Percentiles rank a stretch among this genome's conserved stretches.
phyloP scores from a whole-genome alignment of 2,888 invertebrate genomes.

The Campaea margaritaria region DNA sequence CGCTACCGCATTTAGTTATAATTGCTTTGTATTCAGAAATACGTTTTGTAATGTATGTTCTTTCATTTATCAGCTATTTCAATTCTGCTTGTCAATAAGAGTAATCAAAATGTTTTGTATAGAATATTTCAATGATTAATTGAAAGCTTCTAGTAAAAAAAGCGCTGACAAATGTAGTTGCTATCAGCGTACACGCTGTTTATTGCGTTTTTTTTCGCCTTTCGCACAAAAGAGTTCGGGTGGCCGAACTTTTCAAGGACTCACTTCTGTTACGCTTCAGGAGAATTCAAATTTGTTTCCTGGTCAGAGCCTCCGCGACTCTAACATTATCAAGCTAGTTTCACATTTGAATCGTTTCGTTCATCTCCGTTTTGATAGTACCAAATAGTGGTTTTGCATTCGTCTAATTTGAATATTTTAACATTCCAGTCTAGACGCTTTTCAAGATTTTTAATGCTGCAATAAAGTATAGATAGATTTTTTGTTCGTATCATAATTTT shows the following conservation, averaged over 20 bases:
- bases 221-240: constrained; percentile 71
- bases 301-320: constrained; percentile 39
- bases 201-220: constrained; percentile 63
- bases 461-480: constrained; percentile 55
- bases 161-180: constrained; percentile 74
- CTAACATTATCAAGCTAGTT: constrained; percentile 34
- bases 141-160: constrained; percentile 67
- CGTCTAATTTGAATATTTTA: constrained; percentile 59
- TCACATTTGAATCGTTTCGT: constrained; percentile 40
- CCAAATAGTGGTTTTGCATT: constrained; percentile 51
- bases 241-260: constrained; percentile 79
- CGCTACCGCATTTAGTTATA: constrained; percentile 43
- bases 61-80: constrained; percentile 57
- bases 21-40: constrained; percentile 39
- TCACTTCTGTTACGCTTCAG: constrained; percentile 70
- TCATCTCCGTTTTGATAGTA: constrained; percentile 39
- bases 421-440: constrained; percentile 53
- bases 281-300: constrained; percentile 53
- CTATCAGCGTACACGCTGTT: constrained; percentile 62
- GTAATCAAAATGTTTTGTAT: constrained; percentile 61
- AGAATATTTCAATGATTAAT: constrained; percentile 70
- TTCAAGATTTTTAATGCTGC: constrained; percentile 51
- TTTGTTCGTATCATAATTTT: constrained; percentile 51
- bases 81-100: constrained; percentile 59
- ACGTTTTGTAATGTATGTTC: constrained; percentile 39